Evolutionary conservation across 2,113 vertebrate genomes (phyloP).

Genomic region (Pica pica): DNA sequence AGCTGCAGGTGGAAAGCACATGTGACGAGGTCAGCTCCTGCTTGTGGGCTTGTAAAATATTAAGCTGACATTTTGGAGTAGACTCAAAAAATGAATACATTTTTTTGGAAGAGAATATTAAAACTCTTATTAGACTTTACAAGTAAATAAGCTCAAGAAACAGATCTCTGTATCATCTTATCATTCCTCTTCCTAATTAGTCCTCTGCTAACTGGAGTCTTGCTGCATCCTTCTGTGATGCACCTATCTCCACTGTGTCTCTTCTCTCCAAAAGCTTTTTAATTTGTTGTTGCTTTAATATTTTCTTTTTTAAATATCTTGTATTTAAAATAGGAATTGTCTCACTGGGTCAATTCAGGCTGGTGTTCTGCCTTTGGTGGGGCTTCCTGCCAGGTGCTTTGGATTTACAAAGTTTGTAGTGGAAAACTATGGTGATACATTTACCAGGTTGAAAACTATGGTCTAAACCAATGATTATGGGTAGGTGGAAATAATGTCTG

Average conservation of each 20-base stretch:
- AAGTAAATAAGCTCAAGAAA: background rate
- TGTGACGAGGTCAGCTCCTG: background rate
- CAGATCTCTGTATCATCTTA: background rate
- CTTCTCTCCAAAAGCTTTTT: background rate
- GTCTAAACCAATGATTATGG: background rate
- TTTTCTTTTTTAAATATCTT: background rate
- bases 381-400: conserved; percentile 3
- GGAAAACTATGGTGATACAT: background rate
- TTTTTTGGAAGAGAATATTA: background rate
- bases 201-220: background rate
- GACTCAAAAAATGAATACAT: background rate
- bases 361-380: background rate
- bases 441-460: background rate
- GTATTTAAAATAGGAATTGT: background rate
- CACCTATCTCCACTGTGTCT: background rate
- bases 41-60: background rate
- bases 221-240: background rate
- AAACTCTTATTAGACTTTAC: background rate
- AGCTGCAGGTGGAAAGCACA: background rate
- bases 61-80: background rate
- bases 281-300: background rate
- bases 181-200: background rate
- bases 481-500: conserved; percentile 17
- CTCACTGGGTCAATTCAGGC: background rate
- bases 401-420: background rate